Percentiles rank a stretch among this genome's conserved stretches.
phyloP scores from a whole-genome alignment of 1,140 invertebrate species.

The Drosophila erecta region DNA sequence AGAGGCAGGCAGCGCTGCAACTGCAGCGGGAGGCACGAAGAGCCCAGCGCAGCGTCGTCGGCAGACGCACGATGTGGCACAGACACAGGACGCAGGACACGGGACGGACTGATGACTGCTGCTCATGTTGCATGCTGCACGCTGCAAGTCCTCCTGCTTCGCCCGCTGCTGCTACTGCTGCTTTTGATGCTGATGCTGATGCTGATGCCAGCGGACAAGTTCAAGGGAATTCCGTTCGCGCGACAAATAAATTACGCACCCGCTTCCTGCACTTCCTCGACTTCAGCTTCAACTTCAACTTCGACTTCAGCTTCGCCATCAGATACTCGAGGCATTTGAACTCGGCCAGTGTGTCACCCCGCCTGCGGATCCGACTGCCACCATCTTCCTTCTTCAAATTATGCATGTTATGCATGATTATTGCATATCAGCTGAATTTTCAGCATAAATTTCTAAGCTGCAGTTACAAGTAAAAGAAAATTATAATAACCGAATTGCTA shows the following conservation, averaged over 20 bases:
- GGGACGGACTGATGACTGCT: not conserved
- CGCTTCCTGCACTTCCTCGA: too few relatives aligned
- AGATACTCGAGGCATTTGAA: conserved; percentile 14
- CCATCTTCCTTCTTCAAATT: too few relatives aligned
- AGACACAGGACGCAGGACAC: conserved; percentile 6
- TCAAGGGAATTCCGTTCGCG: conserved; percentile 56
- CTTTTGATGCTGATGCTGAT: not conserved
- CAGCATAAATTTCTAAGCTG: too few relatives aligned
- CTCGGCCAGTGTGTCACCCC: conserved; percentile 51
- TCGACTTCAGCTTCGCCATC: not conserved
- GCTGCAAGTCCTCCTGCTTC: not conserved
- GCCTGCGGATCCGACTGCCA: not conserved
- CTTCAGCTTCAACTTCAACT: not conserved
- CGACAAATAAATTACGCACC: conserved; percentile 61
- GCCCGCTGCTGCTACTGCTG: not conserved
- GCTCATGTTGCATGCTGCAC: not conserved
- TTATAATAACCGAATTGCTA: too few relatives aligned
- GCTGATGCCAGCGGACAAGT: conserved; percentile 37
- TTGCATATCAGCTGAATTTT: too few relatives aligned
- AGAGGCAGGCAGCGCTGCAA: conserved; percentile 19
- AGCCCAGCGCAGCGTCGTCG: not conserved
- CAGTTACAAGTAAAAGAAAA: too few relatives aligned
- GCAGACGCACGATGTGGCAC: not conserved
- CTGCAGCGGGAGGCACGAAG: conserved; percentile 26
- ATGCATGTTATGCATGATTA: too few relatives aligned